Conservation (phyloP, 2,797 vertebrate species). For the Sparidentex hasta region DNA sequence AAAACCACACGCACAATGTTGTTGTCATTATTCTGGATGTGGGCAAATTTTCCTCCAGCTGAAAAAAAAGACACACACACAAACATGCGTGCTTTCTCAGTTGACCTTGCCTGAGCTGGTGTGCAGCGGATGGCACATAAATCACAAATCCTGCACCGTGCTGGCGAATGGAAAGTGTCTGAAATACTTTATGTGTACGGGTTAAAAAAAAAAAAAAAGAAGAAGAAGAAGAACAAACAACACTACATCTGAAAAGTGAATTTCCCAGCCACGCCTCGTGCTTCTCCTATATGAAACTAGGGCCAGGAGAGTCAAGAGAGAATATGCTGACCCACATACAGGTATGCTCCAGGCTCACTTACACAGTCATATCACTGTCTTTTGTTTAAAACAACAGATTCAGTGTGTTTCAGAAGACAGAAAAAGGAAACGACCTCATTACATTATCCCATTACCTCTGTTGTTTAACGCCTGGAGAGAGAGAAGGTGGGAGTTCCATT, state of each 20-base stretch:
- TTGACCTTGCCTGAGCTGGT: constrained; percentile 41
- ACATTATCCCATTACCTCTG: neutral
- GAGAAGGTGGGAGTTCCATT: neutral
- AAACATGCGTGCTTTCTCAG: constrained; percentile 2
- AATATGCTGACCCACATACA: constrained; percentile 32
- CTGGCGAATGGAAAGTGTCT: constrained; percentile 9
- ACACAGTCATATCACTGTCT: neutral
- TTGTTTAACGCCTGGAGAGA: neutral
- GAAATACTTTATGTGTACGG: constrained; percentile 9
- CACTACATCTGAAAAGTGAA: constrained; percentile 13
- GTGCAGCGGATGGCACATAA: constrained; percentile 1
- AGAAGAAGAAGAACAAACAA: too few species aligned
- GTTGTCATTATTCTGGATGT: neutral
- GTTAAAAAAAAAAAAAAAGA: neutral
- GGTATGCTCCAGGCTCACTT: neutral
- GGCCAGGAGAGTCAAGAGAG: constrained; percentile 22
- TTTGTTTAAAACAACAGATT: neutral
- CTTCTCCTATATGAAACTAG: constrained; percentile 3
- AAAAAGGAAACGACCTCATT: neutral
- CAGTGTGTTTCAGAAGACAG: neutral
- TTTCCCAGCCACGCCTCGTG: constrained; percentile 14
- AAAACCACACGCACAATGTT: neutral
- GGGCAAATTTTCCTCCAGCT: neutral
- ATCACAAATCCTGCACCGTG: constrained; percentile 22
- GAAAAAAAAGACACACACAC: neutral